Evolutionary conservation across 2,113 vertebrate species (phyloP), one percentile per base, ranked within the genome.

Genomic region (Aphyosemion australe): DNA sequence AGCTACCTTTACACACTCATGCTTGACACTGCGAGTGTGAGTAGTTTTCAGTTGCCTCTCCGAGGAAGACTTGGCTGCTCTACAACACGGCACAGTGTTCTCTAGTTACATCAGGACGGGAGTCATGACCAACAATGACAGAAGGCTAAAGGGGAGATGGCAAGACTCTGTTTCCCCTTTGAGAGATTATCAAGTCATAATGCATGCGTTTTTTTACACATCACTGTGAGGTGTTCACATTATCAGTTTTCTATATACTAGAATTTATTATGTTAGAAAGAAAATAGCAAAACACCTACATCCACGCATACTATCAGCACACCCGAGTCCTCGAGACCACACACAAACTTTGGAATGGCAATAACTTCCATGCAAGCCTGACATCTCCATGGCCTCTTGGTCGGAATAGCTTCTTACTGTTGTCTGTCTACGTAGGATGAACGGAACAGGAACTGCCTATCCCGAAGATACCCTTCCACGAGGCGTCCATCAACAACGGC

Each of bases 151-250:
- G 72, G 75, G 84, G 76, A 79, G 79, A 82, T 82, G 82, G 81
- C 71, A 73, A 84, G 83, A 89, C 83, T 80, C 69, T 62, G 71
- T 65, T 57, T 72, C 74, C 70, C 70, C 65, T 80, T 42, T 32
- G 43, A 81, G 80, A 86, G 84, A 84, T 87, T 75, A 89, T 88
- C 85, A 83, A 85, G 88, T 87, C 83, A 83, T 85, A 83, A 91
- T 51, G 90, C 90, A 90, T 90, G 90, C 90, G 74, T 68, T 88
- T 88, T 71, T 87, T 85, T 85, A 86, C 80, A 87, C 86, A 74
- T 89, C 87, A 90, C 88, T 79, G 82, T 85, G 86, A 86, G 88
- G 90, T 85, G 86, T 89, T 91, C 85, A 89, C 90, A 87, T 91
- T 82, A 88, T 89, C 64, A 13, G 87, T 18, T 39, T 32, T 82